Evolutionary conservation across 2,113 vertebrate species (phyloP), one percentile per base, ranked within the genome.

Genomic region (Pelvicachromis taeniatus): DNA sequence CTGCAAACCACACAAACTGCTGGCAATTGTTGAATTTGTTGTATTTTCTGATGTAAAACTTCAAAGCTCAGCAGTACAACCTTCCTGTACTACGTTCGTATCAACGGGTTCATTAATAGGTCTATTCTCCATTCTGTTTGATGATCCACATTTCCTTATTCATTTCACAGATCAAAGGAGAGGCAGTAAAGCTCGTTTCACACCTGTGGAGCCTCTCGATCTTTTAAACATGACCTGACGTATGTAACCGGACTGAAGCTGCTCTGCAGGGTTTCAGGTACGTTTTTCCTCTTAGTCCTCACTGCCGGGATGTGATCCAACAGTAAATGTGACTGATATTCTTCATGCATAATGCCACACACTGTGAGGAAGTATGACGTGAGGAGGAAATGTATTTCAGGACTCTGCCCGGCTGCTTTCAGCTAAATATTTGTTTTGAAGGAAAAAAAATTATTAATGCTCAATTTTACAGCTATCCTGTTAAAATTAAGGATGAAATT

Each of bases 261-360:
- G 14, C 0, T 77, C n/a, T 78, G 42, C 11, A 1, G 6, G 33
- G 0, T 78, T 21, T 53, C 21, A 19, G 5, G 38, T 38, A 35
- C 29, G 19, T 53, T 61, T 23, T 70, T 33, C 55, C 55, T 16
- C 13, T 50, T 63, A 78, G 48, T 48, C 16, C 13, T 21, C 19
- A 4, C 29, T 29, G 40, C 0, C 40, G 19, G 75, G 52, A 77
- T 80, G 26, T 31, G 29, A 78, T 77, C 19, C 21, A 10, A 82
- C 86, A 65, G 56, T 2, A 56, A 40, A 78, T 31, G 55, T 83
- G 82, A 92, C 80, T 83, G 77, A 87, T 83, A 42, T 54, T 77
- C 77, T 61, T 87, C 80, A 87, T 90, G 80, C 50, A 87, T 92
- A 81, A 92, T 88, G 87, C 68, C 65, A 85, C 5, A 16, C 65